phyloP scores from a whole-genome alignment of 2,113 vertebrate genomes.

The Trachemys scripta region DNA sequence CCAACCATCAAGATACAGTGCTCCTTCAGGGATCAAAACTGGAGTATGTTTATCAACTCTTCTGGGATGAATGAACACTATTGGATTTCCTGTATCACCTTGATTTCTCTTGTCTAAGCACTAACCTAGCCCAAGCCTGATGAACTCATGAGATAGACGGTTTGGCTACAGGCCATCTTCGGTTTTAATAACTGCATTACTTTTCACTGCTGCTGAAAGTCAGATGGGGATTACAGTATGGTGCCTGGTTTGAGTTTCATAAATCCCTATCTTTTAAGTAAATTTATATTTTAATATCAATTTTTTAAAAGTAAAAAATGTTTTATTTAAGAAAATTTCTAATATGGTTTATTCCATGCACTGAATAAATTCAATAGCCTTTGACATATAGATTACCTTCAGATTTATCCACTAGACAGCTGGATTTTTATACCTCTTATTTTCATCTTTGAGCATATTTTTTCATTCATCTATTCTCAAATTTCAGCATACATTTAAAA shows the following conservation, averaged over 20 bases:
- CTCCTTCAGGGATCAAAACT: neutral
- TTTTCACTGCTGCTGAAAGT: constrained; percentile 23
- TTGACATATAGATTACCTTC: neutral
- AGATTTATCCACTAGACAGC: neutral
- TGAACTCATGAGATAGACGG: neutral
- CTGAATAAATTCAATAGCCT: neutral
- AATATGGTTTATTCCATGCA: constrained; percentile 4
- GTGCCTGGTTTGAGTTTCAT: constrained; percentile 46
- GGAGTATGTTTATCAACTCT: neutral
- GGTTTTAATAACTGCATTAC: constrained; percentile 19
- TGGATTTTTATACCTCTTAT: neutral
- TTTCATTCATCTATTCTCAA: neutral
- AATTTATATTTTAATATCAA: constrained; percentile 19
- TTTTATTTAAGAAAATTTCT: constrained; percentile 19
- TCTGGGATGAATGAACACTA: neutral
- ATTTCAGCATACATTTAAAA: neutral
- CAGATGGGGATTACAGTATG: neutral
- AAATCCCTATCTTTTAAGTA: constrained; percentile 35
- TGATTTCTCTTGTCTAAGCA: constrained; percentile 34
- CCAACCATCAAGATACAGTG: neutral
- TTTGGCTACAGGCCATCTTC: constrained; percentile 9
- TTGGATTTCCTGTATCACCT: neutral
- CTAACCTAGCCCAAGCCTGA: constrained; percentile 10
- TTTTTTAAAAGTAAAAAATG: constrained; percentile 42
- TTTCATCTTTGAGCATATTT: neutral